Percentiles rank a stretch among this genome's conserved stretches.
Evolutionary conservation across 2,888 invertebrate species (phyloP).

Genomic region (Lepidocyrtinus sp.): DNA sequence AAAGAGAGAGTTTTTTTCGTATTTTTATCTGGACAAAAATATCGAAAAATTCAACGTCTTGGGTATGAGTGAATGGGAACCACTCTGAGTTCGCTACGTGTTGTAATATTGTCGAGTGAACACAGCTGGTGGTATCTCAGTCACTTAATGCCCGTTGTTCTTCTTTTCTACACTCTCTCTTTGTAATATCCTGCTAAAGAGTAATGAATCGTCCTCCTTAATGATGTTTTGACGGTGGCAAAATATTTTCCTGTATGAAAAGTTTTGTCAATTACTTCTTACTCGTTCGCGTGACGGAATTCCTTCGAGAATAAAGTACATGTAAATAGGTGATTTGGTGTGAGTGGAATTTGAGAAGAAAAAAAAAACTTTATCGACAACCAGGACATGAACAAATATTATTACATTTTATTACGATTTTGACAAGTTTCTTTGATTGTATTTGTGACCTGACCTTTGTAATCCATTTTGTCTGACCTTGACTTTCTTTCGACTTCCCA

Average conservation of each 20-base stretch:
- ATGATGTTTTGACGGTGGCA: conserved; percentile 14
- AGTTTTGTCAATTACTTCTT: background rate
- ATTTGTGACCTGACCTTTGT: conserved; percentile 1
- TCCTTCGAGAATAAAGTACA: background rate
- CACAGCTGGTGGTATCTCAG: conserved; percentile 99
- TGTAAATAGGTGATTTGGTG: background rate
- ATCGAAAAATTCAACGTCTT: conserved; percentile 27
- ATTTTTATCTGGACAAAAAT: background rate
- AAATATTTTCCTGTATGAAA: too few species aligned
- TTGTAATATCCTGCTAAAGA: background rate
- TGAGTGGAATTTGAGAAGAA: background rate
- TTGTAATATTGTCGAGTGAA: conserved; percentile 83
- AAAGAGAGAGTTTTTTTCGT: conserved; percentile 19
- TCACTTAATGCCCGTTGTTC: conserved; percentile 74
- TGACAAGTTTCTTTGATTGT: background rate
- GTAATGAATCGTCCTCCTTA: conserved; percentile 5
- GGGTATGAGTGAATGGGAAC: conserved; percentile 88
- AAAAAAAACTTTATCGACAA: background rate
- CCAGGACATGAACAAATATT: background rate
- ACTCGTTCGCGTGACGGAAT: background rate
- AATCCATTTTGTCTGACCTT: background rate
- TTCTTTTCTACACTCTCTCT: conserved; percentile 22
- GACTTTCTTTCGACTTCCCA: conserved; percentile 1
- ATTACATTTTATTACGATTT: background rate
- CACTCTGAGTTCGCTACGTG: conserved; percentile 96